A percentile compares a stretch with the other conserved stretches of the same genome.
Evolutionary conservation across 2,113 vertebrate genomes (phyloP).

Genomic region (Tursiops truncatus): DNA sequence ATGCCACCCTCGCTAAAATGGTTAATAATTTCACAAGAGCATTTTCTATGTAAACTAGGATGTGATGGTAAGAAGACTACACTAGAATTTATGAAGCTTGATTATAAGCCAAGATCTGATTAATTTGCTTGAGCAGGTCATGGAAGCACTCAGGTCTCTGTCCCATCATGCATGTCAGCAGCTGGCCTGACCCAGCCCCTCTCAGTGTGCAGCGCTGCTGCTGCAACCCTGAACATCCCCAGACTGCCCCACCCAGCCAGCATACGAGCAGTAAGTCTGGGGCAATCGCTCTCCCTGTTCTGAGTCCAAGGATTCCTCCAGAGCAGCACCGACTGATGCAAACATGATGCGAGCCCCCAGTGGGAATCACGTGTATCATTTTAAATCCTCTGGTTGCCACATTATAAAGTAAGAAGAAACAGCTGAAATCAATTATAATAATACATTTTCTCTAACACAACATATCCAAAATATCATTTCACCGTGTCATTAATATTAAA

Average conservation of each 20-base stretch:
- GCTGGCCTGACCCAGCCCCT: not conserved
- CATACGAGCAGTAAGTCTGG: not conserved
- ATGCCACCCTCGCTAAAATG: not conserved
- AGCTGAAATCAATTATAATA: not conserved
- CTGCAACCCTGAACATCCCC: not conserved
- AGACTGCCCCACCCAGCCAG: not conserved
- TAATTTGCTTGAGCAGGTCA: not conserved
- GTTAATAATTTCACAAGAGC: not conserved
- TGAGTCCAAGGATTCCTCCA: no score
- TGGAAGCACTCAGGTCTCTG: not conserved
- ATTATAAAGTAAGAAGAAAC: not conserved
- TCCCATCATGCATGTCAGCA: not conserved
- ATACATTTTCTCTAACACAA: not conserved
- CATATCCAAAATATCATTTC: constrained; percentile 21
- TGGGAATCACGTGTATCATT: not conserved
- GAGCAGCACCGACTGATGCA: rapidly evolving
- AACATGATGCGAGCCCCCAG: not conserved
- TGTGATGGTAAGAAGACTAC: not conserved
- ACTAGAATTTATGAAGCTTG: not conserved
- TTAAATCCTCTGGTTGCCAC: not conserved
- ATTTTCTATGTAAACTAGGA: not conserved
- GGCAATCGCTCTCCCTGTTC: not conserved
- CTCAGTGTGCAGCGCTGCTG: not conserved
- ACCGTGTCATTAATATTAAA: not conserved
- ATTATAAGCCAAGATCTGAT: not conserved